These are phyloP conservation scores for Eutolmus rufibarbis DNA, from an alignment of 2,888 invertebrate genomes.

Conservation along the genomic window DNA sequence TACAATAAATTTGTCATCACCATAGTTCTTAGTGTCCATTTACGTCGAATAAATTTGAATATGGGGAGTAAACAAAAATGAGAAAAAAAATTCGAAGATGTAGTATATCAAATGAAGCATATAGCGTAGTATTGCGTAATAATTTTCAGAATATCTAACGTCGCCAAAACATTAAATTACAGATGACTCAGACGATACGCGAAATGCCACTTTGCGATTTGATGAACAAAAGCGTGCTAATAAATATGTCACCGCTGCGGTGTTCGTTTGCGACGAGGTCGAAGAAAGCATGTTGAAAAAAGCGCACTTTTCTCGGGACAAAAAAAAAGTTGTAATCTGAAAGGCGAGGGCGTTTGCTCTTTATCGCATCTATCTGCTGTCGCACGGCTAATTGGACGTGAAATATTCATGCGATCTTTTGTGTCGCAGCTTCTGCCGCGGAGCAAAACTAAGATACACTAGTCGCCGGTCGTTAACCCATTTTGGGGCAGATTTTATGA, in stretches of 20 bases:
- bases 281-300: background rate
- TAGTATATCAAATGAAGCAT: background rate
- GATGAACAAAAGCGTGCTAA: background rate
- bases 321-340: background rate
- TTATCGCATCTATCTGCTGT: background rate
- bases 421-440: conserved; percentile 18
- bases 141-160: background rate
- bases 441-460: background rate
- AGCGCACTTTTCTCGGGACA: background rate
- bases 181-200: background rate
- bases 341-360: conserved; percentile 25
- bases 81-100: background rate
- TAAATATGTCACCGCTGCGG: background rate
- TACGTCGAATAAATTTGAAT: background rate
- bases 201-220: background rate
- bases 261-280: background rate
- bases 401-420: conserved; percentile 29
- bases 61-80: background rate
- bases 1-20: background rate
- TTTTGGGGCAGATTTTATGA: conserved; percentile 19
- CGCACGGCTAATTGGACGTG: conserved; percentile 16
- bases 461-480: conserved; percentile 35
- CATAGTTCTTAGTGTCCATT: background rate
- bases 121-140: background rate
- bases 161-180: background rate